Conservation (phyloP, 2,113 vertebrate genomes). For the Siniperca chuatsi region DNA sequence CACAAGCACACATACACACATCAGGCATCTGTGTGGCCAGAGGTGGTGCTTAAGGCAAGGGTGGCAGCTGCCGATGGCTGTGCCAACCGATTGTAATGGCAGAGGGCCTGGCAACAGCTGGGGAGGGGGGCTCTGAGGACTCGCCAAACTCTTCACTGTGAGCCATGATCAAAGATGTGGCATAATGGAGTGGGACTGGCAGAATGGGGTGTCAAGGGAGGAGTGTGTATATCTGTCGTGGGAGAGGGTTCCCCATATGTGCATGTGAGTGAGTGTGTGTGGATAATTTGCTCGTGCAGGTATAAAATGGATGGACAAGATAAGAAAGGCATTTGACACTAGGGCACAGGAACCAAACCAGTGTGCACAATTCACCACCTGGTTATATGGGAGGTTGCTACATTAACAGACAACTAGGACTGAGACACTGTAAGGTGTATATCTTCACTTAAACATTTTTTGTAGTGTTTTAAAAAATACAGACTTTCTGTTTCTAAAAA, state of each 20-base stretch:
- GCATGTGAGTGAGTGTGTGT: slow-evolving; percentile 23
- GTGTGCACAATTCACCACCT: slow-evolving; percentile 51
- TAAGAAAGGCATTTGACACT: slow-evolving; percentile 50
- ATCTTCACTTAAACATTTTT: too few species aligned
- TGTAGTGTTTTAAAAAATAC: not conserved
- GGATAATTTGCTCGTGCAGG: slow-evolving; percentile 41
- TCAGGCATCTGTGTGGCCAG: slow-evolving; percentile 58
- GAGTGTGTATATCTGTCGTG: slow-evolving; percentile 19
- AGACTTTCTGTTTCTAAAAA: not conserved
- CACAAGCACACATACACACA: slow-evolving; percentile 17
- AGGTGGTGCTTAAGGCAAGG: slow-evolving; percentile 55
- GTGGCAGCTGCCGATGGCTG: slow-evolving; percentile 47
- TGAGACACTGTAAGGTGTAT: not conserved
- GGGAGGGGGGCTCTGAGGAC: slow-evolving; percentile 48
- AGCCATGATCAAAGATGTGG: slow-evolving; percentile 71
- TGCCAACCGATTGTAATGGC: slow-evolving; percentile 53
- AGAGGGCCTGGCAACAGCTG: slow-evolving; percentile 69
- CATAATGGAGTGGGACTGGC: slow-evolving; percentile 68
- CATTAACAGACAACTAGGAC: not conserved
- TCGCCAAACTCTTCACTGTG: slow-evolving; percentile 65
- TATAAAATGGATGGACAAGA: slow-evolving; percentile 53
- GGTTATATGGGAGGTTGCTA: not conserved
- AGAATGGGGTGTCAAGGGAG: slow-evolving; percentile 43
- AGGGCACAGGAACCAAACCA: slow-evolving; percentile 17
- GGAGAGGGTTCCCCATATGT: slow-evolving; percentile 16